Evolutionary conservation across 1,140 invertebrate species (phyloP), one percentile per base, ranked within the genome.

Genomic region (Bombus confusus): DNA sequence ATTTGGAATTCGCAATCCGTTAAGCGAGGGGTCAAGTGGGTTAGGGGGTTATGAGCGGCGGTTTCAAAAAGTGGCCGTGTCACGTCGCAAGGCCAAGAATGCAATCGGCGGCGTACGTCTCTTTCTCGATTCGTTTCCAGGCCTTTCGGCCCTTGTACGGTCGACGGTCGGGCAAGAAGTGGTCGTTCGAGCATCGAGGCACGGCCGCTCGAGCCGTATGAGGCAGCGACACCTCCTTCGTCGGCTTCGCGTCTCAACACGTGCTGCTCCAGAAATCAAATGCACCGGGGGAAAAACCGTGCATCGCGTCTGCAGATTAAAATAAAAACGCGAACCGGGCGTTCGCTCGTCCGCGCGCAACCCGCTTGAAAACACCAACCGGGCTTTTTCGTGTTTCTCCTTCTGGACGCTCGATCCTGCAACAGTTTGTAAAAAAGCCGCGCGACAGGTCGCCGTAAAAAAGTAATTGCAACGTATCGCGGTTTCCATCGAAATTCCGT

Each of bases 261-360:
- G 88, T 85, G 82, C 71, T 89, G 86, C 88, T 89, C 86, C 88
- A 90, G 86, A 89, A 90, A 89, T 87, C 68, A 68, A 89, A 74
- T 82, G 78, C 69, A 37, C 62, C 34, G 59, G n/a, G 69, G 79
- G 68, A 85, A 85, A 85, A 85, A 80, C 31, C 39, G 9, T 2
- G 47, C 43, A 15, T 37, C 72, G 68, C 68, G 76, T 84, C 76
- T 37, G 83, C 34, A 41, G 77, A 85, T 80, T 80, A 85, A 85
- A 85, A 85, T 73, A 85, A 85, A 85, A 85, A 85, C 68, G 80
- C 76, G 64, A 22, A 25, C 75, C 52, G 25, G 74, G 72, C 31
- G 47, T 69, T n/a, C 34, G 72, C 25, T 34, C 62, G 37, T 28
- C 28, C 37, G 37, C 52, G n/a, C 59, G 76, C 57, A 66, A 25